A percentile compares a stretch with the other conserved stretches of the same genome.
These are phyloP conservation scores for Heptranchias perlo DNA, from an alignment of 2,113 vertebrate species.

Conservation along the genomic window DNA sequence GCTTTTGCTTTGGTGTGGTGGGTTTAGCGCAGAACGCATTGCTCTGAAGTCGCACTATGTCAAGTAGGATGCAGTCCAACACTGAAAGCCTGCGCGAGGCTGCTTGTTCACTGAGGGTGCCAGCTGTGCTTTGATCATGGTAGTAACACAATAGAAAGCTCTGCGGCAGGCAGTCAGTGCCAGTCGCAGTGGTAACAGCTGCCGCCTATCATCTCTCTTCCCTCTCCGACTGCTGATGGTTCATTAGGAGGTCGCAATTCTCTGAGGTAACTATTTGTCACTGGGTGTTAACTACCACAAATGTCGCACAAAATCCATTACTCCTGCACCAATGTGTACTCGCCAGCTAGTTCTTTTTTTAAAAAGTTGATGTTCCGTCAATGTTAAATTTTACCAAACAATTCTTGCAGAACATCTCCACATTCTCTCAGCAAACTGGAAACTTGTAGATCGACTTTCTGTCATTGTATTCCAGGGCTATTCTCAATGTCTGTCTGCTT, in stretches of 20 bases:
- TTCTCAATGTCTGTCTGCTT: too few species aligned
- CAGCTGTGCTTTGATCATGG: background rate
- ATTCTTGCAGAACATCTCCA: background rate
- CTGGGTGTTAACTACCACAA: background rate
- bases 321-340: background rate
- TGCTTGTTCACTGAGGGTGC: background rate
- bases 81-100: too few species aligned
- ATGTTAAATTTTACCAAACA: background rate
- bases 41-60: background rate
- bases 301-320: background rate
- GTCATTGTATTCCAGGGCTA: too few species aligned
- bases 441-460: too few species aligned
- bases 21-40: background rate
- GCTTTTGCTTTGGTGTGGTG: background rate
- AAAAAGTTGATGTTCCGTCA: background rate
- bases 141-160: background rate
- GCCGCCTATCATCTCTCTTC: background rate
- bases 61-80: background rate
- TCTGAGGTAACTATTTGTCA: background rate
- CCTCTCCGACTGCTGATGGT: background rate
- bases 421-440: too few species aligned
- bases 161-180: background rate
- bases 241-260: background rate
- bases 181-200: background rate
- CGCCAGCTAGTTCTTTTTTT: background rate